phyloP scores from a whole-genome alignment of 2,888 invertebrate species.

The Sussaba pulchella region DNA sequence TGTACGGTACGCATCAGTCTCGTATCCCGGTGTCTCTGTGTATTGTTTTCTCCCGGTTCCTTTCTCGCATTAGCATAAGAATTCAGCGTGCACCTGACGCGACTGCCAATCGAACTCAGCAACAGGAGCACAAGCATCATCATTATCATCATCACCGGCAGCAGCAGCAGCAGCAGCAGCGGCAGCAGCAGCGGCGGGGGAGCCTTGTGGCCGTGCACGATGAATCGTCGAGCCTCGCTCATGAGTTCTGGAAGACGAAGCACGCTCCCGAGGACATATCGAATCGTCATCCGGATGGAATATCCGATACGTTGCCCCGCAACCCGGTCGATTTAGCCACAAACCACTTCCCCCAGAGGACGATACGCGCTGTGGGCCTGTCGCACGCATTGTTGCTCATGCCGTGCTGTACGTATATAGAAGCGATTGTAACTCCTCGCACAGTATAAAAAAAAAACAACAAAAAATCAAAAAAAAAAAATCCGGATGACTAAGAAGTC shows the following conservation, averaged over 20 bases:
- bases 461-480: constrained; percentile 18
- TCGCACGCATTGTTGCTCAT: constrained; percentile 21
- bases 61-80: constrained; percentile 85
- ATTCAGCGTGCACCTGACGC: constrained; percentile 84
- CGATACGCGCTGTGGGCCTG: constrained; percentile 2
- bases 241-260: constrained; percentile 50
- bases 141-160: constrained; percentile 44
- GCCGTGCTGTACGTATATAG: not conserved
- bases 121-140: constrained; percentile 46
- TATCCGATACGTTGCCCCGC: constrained; percentile 70
- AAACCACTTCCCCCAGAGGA: constrained; percentile 63
- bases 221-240: constrained; percentile 77
- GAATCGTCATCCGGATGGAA: constrained; percentile 73
- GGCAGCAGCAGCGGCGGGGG: constrained; percentile 33
- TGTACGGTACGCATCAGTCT: constrained; percentile 48
- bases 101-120: constrained; percentile 80
- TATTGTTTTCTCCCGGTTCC: constrained; percentile 84
- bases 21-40: constrained; percentile 75
- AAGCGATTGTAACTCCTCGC: not conserved
- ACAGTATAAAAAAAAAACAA: constrained; percentile 23
- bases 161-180: constrained; percentile 54
- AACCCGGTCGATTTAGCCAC: constrained; percentile 63
- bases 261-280: constrained; percentile 70
- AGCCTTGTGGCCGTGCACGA: constrained; percentile 38
- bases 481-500: constrained; percentile 54